Evolutionary conservation across 2,797 vertebrate species (phyloP), one percentile per base, ranked within the genome.

Genomic region (Pipistrellus kuhlii): DNA sequence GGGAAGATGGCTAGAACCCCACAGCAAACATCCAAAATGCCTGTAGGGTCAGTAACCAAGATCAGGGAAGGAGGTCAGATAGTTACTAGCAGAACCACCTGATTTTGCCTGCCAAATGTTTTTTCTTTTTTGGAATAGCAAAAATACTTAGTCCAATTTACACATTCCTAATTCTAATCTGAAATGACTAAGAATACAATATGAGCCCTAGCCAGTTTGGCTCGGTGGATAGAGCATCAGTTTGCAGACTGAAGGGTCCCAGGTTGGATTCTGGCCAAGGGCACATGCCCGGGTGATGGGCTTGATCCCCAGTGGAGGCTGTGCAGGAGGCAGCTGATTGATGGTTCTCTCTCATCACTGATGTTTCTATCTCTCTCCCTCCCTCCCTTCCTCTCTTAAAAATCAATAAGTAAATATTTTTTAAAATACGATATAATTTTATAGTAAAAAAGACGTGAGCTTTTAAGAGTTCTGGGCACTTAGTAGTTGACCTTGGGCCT

Each of bases 21-120:
- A 91, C 91, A 92, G 75, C 35, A 59, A 94, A 93, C n/a, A 72
- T 44, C 41, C 53, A 92, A 85, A 93, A 78, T 75, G 17, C 14
- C 69, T 8, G 8, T 51, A n/a, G 32, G 32, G 53, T 75, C 21
- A 62, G 38, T 53, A 51, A 76, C 46, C 20, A 57, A 62, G 38
- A 71, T 73, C n/a, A 83, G n/a, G 44, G 11, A 77, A 46, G 87
- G 35, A 62, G 14, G 27, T 27, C 62, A 80, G 32, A 57, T 1
- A 69, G 41, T 84, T 81, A 64, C 17, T 27, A 90, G 71, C 3
- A 77, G 5, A 9, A 23, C 6, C 77, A 80, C 44, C 27, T 25
- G 7, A 32, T 35, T 87, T 21, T 75, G 25, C 38, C 69, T 68
- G 38, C 15, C 25, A 85, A 72, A 90, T 18, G 17, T 12, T 83